These are phyloP conservation scores for Punctoribates punctum DNA, from an alignment of 2,888 invertebrate genomes.

Conservation along the genomic window DNA sequence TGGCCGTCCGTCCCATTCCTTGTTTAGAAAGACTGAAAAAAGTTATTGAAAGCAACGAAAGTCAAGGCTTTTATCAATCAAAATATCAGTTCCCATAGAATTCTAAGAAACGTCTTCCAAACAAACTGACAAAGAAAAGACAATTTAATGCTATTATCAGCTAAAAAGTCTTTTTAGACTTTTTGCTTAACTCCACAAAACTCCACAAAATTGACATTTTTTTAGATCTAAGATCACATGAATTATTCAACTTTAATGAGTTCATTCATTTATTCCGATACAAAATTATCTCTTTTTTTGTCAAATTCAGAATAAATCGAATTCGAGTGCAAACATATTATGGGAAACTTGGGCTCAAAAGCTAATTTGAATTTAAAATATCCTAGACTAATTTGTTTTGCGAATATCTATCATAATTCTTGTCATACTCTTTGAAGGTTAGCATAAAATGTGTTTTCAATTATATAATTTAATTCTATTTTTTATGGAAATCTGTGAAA, in stretches of 20 bases:
- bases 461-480: no score
- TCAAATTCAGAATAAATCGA: no score
- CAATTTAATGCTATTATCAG: slow-evolving; percentile 30
- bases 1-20: slow-evolving; percentile 7
- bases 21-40: background rate
- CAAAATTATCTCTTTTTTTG: background rate
- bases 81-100: slow-evolving; percentile 31
- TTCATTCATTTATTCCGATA: background rate
- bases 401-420: no score
- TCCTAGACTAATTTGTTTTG: no score
- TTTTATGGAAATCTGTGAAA: no score
- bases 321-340: no score
- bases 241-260: slow-evolving; percentile 15
- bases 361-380: no score
- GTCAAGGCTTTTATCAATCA: background rate
- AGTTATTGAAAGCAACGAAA: background rate
- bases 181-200: background rate
- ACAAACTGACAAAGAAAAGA: slow-evolving; percentile 12
- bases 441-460: no score
- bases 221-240: background rate
- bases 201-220: background rate
- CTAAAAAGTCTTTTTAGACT: background rate
- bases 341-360: no score
- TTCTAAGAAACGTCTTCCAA: background rate
- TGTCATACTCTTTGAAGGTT: no score